These are phyloP conservation scores for Drosophila lacteicornis DNA, from an alignment of 1,140 invertebrate species.

Conservation along the genomic window DNA sequence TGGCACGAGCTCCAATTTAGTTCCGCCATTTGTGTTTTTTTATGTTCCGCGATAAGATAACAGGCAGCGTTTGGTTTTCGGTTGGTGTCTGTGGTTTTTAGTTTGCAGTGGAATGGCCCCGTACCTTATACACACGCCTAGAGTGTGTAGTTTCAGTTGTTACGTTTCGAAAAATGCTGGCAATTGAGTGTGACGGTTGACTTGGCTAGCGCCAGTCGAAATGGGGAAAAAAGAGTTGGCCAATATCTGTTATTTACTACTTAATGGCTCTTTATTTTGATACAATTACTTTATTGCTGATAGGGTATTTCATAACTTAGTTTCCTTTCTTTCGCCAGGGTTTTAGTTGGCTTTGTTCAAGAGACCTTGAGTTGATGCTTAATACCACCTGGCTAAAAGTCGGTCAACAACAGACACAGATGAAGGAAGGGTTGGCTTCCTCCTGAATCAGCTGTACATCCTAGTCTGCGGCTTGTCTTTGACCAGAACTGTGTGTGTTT, in stretches of 20 bases:
- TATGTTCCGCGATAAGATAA: constrained; percentile 49
- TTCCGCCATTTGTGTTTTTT: constrained; percentile 55
- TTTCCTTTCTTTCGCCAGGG: neutral
- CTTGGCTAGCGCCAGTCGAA: constrained; percentile 17
- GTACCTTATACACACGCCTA: constrained; percentile 18
- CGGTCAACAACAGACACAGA: neutral
- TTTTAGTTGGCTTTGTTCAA: neutral
- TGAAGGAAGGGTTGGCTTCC: no score
- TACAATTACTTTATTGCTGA: neutral
- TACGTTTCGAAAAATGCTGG: constrained; percentile 34
- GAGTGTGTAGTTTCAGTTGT: constrained; percentile 11
- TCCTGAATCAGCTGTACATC: no score
- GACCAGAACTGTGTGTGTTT: neutral
- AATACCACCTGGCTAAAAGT: neutral
- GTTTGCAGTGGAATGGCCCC: constrained; percentile 11
- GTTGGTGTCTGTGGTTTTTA: constrained; percentile 8
- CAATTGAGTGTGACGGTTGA: constrained; percentile 32
- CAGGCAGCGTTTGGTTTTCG: constrained; percentile 25
- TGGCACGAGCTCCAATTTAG: constrained; percentile 56
- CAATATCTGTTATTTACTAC: neutral
- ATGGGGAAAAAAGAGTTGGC: constrained; percentile 4
- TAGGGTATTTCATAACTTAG: neutral
- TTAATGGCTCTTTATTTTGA: neutral
- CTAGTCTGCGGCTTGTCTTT: neutral
- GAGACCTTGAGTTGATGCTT: neutral